Conservation (phyloP, 2,797 vertebrate genomes). For the Anguilla megastoma region DNA sequence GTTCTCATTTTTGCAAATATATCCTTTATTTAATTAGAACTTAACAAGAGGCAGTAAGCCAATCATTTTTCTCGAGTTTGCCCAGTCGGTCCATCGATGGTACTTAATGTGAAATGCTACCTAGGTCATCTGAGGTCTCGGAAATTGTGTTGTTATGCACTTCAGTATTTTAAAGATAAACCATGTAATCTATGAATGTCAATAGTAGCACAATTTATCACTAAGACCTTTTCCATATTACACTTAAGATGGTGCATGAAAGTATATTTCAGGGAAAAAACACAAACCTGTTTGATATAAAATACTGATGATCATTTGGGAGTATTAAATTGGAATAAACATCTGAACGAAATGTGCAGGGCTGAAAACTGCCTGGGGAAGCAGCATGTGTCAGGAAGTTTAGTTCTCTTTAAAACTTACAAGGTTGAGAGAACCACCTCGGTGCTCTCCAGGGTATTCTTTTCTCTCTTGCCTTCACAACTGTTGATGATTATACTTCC, state of each 20-base stretch:
- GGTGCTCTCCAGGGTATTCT: not conserved
- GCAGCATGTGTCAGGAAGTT: not conserved
- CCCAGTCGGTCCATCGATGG: not conserved
- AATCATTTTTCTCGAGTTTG: too few relatives aligned
- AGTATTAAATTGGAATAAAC: not conserved
- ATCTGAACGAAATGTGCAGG: not conserved
- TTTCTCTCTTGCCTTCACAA: not conserved
- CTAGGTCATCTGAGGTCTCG: not conserved
- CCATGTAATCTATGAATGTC: not conserved
- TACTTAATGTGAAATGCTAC: not conserved
- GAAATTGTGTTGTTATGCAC: not conserved
- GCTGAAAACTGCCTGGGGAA: not conserved
- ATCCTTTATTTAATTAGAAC: too few relatives aligned
- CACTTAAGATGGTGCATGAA: not conserved
- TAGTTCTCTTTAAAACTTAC: not conserved
- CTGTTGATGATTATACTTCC: not conserved
- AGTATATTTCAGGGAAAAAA: not conserved
- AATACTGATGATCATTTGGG: not conserved
- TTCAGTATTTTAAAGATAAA: not conserved
- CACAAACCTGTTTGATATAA: not conserved
- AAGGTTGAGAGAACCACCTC: slow-evolving; percentile 4
- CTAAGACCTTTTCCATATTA: not conserved
- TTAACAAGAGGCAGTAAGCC: too few relatives aligned
- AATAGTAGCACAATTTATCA: not conserved
- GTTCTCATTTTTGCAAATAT: not conserved